Evolutionary conservation across 2,797 vertebrate genomes (phyloP).

Genomic region (Malurus leucopterus): DNA sequence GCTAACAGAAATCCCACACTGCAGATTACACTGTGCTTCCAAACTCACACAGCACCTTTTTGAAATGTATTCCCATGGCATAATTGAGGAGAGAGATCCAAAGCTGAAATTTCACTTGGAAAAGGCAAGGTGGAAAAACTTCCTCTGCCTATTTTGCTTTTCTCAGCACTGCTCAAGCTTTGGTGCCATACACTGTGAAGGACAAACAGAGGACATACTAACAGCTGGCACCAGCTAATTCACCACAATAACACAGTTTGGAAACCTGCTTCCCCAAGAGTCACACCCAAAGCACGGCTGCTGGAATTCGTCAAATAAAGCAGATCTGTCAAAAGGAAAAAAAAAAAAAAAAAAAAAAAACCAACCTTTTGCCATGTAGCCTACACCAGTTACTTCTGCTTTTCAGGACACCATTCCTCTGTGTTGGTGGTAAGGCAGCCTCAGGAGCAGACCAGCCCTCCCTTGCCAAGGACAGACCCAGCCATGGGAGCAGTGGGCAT

Average conservation of each 20-base stretch:
- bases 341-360: background rate
- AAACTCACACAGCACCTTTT: background rate
- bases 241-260: background rate
- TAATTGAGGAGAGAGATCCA: background rate
- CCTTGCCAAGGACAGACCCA: background rate
- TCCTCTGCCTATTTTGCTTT: background rate
- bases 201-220: background rate
- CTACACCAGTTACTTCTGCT: background rate
- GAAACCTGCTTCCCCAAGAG: background rate
- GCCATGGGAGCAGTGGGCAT: background rate
- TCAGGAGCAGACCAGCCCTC: background rate
- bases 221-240: background rate
- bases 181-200: background rate
- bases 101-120: background rate
- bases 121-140: background rate
- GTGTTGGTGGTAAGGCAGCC: background rate
- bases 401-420: background rate
- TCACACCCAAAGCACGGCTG: accelerated
- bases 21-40: background rate
- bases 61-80: background rate
- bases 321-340: background rate
- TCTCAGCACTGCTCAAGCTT: background rate
- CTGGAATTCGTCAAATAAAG: background rate
- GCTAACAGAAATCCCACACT: background rate
- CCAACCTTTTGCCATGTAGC: background rate